Evolutionary conservation across 2,113 vertebrate species (phyloP), one percentile per base, ranked within the genome.

Genomic region (Gavia stellata): DNA sequence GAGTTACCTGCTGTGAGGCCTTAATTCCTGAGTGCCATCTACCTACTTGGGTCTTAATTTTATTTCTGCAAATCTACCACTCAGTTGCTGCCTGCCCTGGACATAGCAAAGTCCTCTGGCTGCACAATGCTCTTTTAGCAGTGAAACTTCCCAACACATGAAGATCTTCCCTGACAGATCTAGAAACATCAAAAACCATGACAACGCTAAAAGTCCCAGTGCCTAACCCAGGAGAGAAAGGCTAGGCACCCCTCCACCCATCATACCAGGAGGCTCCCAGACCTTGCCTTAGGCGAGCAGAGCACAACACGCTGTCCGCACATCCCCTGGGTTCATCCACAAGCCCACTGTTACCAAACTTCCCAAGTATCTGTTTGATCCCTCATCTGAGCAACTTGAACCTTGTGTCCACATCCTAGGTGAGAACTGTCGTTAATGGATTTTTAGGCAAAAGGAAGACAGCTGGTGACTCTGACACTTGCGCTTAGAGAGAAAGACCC

Each of bases 231-330:
- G 58, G 29, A 58, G 10, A 75, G 40, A 66, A 61, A 78, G 26
- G n/a, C 9, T 20, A 5, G 14, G 26, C 26, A 28, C 38, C 50
- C 19, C n/a, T 55, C 12, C 16, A 11, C 10, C 14, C 16, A 2
- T 21, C 31, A 14, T 7, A n/a, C 19, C 55, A 25, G n/a, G 8
- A 55, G 25, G 16, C 14, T 74, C 28, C 34, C 53, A 67, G 40
- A 50, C 18, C 28, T 44, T 2, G 1, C 1, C 0, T 56, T 29
- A 74, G 23, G 44, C 1, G 3, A 74, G 8, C 14, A 31, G 33
- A 58, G 12, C 34, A 40, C 14, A 6, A 34, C 31, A 52, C 38
- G 6, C 31, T 50, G 34, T n/a, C 31, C 5, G 0, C 42, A 28
- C 15, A n/a, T 14, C 13, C 16, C 33, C 28, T n/a, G 42, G 15